Conservation (phyloP, 2,797 vertebrate species). For the Loris lydekkerianus region DNA sequence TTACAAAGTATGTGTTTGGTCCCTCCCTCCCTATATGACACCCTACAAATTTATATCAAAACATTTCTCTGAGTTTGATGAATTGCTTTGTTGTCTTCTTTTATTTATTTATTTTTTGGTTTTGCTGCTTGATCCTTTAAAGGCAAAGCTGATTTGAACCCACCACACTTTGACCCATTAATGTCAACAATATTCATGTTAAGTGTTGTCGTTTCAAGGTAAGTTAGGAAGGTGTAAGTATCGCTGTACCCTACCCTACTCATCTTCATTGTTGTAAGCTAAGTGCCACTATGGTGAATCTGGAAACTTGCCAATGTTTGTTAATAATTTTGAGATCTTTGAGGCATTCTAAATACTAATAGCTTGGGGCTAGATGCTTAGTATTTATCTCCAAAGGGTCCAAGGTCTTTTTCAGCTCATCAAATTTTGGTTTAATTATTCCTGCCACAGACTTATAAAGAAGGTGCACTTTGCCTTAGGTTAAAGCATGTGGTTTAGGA, state of each 20-base stretch:
- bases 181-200: not conserved
- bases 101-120: not conserved
- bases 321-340: conserved; percentile 60
- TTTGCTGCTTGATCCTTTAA: not conserved
- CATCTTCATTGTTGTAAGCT: not conserved
- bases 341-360: conserved; percentile 51
- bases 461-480: not conserved
- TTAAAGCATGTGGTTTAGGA: conserved; percentile 6
- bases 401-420: conserved; percentile 55
- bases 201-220: not conserved
- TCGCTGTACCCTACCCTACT: not conserved
- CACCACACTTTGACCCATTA: not conserved
- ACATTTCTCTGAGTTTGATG: not conserved
- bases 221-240: not conserved
- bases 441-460: conserved; percentile 21
- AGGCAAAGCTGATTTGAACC: not conserved
- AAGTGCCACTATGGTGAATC: not conserved
- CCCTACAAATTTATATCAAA: not conserved
- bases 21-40: not conserved
- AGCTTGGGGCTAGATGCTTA: conserved; percentile 21
- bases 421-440: conserved; percentile 71
- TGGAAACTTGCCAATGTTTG: conserved; percentile 48
- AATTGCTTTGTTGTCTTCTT: not conserved
- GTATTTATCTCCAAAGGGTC: conserved; percentile 33
- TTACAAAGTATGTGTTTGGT: not conserved